Base-by-base conservation (phyloP, 2,888 invertebrate species). In the Ferrisia virgata region DNA sequence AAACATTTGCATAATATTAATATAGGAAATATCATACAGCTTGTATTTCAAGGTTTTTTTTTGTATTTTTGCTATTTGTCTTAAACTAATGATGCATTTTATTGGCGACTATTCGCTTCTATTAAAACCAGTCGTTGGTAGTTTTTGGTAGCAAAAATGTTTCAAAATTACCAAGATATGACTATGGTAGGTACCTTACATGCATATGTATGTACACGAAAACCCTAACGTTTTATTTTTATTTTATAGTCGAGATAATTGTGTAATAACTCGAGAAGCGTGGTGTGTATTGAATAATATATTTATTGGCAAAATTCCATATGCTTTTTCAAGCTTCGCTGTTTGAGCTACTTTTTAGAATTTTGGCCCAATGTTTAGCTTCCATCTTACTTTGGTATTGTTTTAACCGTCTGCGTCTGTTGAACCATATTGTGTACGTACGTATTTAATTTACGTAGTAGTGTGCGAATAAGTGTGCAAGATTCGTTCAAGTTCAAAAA, bases 251-350 rank as follows among this genome's bases (percentile, higher is more conserved):
- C 18, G 28, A 18, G 36, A 36, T 76, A 36, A 33, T 76, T 76
- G 72, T 76, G 72, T 36, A 76, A 76, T 76, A 76, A 76, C 36
- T 36, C 18, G 6, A 28, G 15, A 36, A 33, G 36, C 72, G 28
- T 76, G 72, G 72, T 11, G 36, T 76, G 13, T 36, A 76, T 76
- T 76, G 72, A 36, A 76, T 76, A 76, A 76, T 76, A 76, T 36
- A 76, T 76, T 72, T 76, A 76, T 18, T 76, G 72, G 72, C 72
- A 33, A 18, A 33, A 76, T 76, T 76, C 72, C 72, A 76, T 28
- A 28, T 11, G 28, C 28, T 64, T 64, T 15, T 58, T 25, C n/a
- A 3, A 58, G 15, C 11, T 64, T 28, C 8, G 22, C 53, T 53
- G 9, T 2, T 22, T 1, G 9, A 22, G 53, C 22, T 9, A 11